Conservation (phyloP, 1,140 invertebrate species). For the Oppia nitens region DNA sequence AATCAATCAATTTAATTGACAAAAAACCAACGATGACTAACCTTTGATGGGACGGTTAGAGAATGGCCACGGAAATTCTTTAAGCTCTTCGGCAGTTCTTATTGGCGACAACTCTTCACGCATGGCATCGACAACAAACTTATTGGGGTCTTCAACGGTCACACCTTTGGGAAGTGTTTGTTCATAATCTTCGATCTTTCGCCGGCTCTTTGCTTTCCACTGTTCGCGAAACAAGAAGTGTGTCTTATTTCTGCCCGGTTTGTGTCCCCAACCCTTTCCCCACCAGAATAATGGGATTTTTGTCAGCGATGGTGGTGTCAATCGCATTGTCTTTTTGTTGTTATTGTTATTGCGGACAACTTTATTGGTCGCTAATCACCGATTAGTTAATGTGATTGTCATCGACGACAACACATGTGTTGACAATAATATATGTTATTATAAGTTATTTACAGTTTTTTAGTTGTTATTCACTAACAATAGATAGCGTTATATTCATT, state of each 20-base stretch:
- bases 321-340: neutral
- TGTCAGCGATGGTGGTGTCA: neutral
- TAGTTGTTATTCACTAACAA: too few species aligned
- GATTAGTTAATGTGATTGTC: too few species aligned
- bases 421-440: too few species aligned
- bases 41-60: slow-evolving; percentile 11
- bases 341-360: too few species aligned
- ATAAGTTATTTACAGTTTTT: too few species aligned
- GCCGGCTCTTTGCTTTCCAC: slow-evolving; percentile 3
- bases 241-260: slow-evolving; percentile 4
- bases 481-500: too few species aligned
- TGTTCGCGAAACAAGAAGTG: slow-evolving; percentile 1
- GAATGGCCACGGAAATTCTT: slow-evolving; percentile 6
- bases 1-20: neutral
- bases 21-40: neutral
- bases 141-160: slow-evolving; percentile 4
- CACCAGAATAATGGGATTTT: slow-evolving; percentile 7
- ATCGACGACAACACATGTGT: too few species aligned
- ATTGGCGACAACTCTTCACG: neutral
- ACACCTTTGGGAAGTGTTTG: slow-evolving; percentile 5
- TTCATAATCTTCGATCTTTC: neutral
- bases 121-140: neutral
- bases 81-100: neutral
- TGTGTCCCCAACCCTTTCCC: slow-evolving; percentile 10
- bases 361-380: too few species aligned